Evolutionary conservation across 1,140 invertebrate genomes (phyloP).

Genomic region (Zophobas morio): DNA sequence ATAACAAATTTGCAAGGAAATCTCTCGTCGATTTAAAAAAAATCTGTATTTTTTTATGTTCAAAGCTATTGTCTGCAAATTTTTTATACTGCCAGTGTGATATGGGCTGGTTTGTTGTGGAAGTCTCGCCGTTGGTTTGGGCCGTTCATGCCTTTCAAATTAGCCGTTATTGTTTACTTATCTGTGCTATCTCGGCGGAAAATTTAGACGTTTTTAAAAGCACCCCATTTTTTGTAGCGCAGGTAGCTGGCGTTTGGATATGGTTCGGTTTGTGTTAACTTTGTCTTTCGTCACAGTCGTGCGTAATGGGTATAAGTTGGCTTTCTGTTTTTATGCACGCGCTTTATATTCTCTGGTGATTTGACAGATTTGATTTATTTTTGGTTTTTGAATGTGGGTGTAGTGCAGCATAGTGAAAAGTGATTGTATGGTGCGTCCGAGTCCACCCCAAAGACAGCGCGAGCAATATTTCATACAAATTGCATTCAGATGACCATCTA

Average conservation of each 20-base stretch:
- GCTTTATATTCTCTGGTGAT: slow-evolving; percentile 20
- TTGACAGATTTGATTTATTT: slow-evolving; percentile 53
- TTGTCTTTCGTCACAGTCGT: slow-evolving; percentile 32
- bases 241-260: slow-evolving; percentile 2
- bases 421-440: slow-evolving; percentile 31
- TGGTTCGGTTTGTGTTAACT: slow-evolving; percentile 10
- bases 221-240: slow-evolving; percentile 13
- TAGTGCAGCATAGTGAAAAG: slow-evolving; percentile 34
- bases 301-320: slow-evolving; percentile 6
- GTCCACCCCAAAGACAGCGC: slow-evolving; percentile 31
- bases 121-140: too few species aligned
- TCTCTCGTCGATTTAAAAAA: too few species aligned
- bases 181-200: background rate
- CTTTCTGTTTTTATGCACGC: slow-evolving; percentile 28
- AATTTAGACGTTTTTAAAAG: slow-evolving; percentile 19
- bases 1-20: too few species aligned
- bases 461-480: slow-evolving; percentile 64
- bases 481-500: slow-evolving; percentile 62
- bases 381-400: slow-evolving; percentile 54
- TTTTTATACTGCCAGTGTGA: too few species aligned
- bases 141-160: too few species aligned
- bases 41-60: too few species aligned
- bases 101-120: too few species aligned
- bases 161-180: background rate
- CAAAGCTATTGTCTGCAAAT: too few species aligned